Evolutionary conservation across 2,888 invertebrate genomes (phyloP), one percentile per base, ranked within the genome.

Genomic region (Sarcophaga variegata): DNA sequence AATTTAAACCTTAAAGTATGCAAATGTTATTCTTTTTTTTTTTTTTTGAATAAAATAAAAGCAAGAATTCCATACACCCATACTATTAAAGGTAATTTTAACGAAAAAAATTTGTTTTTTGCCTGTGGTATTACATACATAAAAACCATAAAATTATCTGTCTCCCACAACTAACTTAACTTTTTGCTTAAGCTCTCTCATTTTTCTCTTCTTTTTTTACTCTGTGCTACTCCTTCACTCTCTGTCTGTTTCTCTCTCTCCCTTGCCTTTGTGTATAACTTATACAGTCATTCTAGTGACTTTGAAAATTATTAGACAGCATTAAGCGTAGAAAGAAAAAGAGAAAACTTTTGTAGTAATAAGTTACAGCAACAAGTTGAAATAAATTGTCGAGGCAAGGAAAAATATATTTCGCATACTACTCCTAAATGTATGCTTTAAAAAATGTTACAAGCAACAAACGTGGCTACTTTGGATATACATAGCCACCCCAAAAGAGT

Each of bases 291-390:
- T 54, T 14, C 4, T 54, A 17, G 54, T 63, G 20, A n/a, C 47
- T 66, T 80, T 47, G 45, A 63, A 64, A 37, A 10, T 4, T 10
- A 11, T 37, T n/a, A 25, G 4, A 49, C 37, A 54, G 64, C 17
- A 25, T 59, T 5, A 63, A 66, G 54, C 0, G 27, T 5, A 27
- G 27, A 64, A 66, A 12, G 4, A 20, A 59, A 69, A 60, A 14
- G 54, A 78, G 11, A 20, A 54, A 14, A 47, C 25, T 60, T 59
- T 78, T 25, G 25, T 20, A 71, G 22, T 27, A 70, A 5, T 49
- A 27, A 70, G 4, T 49, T 45, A n/a, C 63, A 81, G 86, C 86
- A 86, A 86, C 86, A 86, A 86, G 86, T 86, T 78, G 74, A 77
- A 83, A 77, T 67, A 74, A 81, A 81, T 69, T 77, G 59, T 76